phyloP scores from a whole-genome alignment of 2,113 vertebrate species.

The Calidris pygmaea region DNA sequence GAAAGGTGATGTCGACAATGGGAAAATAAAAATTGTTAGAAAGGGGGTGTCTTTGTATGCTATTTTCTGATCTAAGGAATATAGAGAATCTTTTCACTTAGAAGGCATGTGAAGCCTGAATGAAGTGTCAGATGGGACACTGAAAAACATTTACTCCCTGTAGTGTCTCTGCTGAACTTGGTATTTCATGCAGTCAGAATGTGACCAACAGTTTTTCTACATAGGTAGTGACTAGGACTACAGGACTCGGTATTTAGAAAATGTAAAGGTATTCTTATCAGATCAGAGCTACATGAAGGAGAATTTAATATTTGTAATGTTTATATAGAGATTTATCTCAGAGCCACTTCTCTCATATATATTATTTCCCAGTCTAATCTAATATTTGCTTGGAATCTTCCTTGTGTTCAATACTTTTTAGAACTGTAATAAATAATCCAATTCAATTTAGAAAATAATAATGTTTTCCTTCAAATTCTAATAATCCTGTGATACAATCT shows the following conservation, averaged over 20 bases:
- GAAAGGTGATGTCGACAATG: not conserved
- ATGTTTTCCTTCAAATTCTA: constrained; percentile 77
- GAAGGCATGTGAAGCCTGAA: not conserved
- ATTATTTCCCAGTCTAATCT: constrained; percentile 75
- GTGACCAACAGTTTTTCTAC: not conserved
- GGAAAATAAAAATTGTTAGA: not conserved
- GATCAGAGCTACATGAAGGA: constrained; percentile 61
- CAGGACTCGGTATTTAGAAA: constrained; percentile 63
- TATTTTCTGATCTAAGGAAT: not conserved
- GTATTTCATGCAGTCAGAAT: not conserved
- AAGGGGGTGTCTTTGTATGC: not conserved
- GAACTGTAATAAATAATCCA: constrained; percentile 80
- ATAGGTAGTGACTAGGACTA: constrained; percentile 30
- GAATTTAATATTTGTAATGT: constrained; percentile 81
- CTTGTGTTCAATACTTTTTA: constrained; percentile 77
- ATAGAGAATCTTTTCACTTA: not conserved
- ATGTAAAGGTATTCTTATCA: constrained; percentile 68
- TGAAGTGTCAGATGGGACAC: not conserved
- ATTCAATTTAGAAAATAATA: constrained; percentile 80
- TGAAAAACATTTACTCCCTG: not conserved
- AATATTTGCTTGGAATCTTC: constrained; percentile 76
- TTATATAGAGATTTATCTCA: constrained; percentile 77
- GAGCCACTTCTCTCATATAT: constrained; percentile 68
- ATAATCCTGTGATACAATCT: constrained; percentile 74
- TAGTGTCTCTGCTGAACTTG: not conserved